Base-by-base conservation (phyloP, 2,113 vertebrate genomes). In the Apteryx mantelli region DNA sequence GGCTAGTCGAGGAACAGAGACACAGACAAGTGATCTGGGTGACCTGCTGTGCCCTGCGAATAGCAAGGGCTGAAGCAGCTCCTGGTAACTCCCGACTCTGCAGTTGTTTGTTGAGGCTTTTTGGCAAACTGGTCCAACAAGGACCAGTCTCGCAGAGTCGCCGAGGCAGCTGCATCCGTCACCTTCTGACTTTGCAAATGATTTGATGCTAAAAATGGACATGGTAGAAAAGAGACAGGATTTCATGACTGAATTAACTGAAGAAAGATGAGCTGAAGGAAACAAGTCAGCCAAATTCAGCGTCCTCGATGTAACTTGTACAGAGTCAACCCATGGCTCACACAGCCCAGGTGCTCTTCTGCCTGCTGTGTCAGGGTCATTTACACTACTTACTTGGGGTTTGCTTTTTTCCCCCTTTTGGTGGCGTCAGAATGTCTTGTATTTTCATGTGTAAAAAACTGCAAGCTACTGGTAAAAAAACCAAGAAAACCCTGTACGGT, bases 1-100 rank as follows among this genome's bases (percentile, higher is more conserved):
- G 30, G 1, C 0, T n/a, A 60, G 13, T 68, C 2, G 9, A 61
- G 26, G 16, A 52, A 46, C 58, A 63, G 42, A 78, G 85, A 68
- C 28, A 24, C 21, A 61, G 46, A n/a, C 32, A 44, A 46, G 44
- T 46, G 44, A 46, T 46, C 21, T 10, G 19, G 28, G 42, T 18
- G 20, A 74, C 22, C 40, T 69, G n/a, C n/a, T 79, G 73, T 44
- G 75, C 66, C 38, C 13, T 1, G 5, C 1, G 2, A 76, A 9
- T 26, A 44, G 7, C 9, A 25, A 91, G n/a, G 70, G 7, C 44
- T 60, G 60, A 58, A 69, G 7, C 34, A 48, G 22, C 5, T 3
- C 58, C 6, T 24, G 1, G 65, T 44, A 75, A n/a, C 30, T n/a
- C 44, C 0, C 0, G 22, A 17, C 73, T 30, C 52, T 69, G 80